Conservation (phyloP, 2,113 vertebrate species). For the Pitta sordida region DNA sequence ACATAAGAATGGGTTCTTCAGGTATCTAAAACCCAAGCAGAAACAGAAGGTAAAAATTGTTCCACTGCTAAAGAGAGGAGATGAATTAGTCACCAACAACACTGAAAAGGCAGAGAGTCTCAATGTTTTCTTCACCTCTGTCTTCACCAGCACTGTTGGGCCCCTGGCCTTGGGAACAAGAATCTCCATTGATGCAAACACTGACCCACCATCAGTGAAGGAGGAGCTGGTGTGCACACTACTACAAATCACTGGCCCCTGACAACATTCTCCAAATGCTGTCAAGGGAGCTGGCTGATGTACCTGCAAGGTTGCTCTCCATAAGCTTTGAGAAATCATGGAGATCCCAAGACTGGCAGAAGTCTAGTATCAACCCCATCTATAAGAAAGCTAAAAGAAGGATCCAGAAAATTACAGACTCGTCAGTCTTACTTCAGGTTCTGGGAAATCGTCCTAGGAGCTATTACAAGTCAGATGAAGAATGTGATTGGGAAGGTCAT, state of each 20-base stretch:
- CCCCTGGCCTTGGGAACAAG: neutral
- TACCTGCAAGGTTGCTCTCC: neutral
- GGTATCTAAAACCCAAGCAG: neutral
- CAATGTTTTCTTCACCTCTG: neutral
- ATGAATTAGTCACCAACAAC: neutral
- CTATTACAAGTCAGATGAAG: neutral
- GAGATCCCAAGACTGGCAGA: neutral
- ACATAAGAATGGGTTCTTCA: neutral
- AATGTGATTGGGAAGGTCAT: neutral
- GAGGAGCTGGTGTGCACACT: neutral
- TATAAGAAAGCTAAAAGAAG: neutral
- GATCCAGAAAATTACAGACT: neutral
- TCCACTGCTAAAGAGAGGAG: neutral
- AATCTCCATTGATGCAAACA: neutral
- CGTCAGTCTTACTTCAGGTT: neutral
- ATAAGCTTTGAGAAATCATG: neutral
- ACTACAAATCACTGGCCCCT: neutral
- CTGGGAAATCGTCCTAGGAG: neutral
- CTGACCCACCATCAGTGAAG: rapidly evolving
- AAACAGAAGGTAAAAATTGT: neutral
- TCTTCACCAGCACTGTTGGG: neutral
- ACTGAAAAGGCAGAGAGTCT: neutral
- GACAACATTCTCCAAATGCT: neutral
- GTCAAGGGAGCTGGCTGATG: neutral
- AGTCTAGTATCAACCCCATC: neutral